Conservation (phyloP, 2,888 invertebrate species). For the Melangyna quadrimaculata region DNA sequence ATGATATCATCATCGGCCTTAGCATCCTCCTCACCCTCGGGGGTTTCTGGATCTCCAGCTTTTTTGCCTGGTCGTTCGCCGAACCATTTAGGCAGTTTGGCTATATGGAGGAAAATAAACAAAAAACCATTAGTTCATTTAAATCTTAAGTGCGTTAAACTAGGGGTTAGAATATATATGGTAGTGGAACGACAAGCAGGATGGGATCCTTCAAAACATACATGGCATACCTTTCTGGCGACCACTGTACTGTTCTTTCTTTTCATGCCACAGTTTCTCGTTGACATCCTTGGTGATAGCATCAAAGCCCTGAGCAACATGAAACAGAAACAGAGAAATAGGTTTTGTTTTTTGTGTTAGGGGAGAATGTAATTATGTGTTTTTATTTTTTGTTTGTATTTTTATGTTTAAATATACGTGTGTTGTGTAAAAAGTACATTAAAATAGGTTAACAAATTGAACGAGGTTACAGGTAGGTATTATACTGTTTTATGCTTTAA, state of each 20-base stretch:
- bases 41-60: conserved; percentile 92
- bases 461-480: conserved; percentile 59
- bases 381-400: not conserved
- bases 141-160: not conserved
- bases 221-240: conserved; percentile 92
- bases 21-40: conserved; percentile 94
- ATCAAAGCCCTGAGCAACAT: conserved; percentile 88
- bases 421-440: not conserved
- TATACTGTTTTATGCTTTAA: conserved; percentile 36
- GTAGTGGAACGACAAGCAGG: conserved; percentile 21
- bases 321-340: conserved; percentile 67
- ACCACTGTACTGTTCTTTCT: conserved; percentile 92
- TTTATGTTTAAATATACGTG: not conserved
- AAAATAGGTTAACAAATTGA: conserved; percentile 43
- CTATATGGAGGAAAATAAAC: conserved; percentile 82
- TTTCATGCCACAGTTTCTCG: conserved; percentile 94
- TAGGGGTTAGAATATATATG: not conserved
- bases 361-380: conserved; percentile 7
- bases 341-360: conserved; percentile 46
- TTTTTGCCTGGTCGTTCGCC: conserved; percentile 97
- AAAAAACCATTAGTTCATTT: not conserved
- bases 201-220: conserved; percentile 35
- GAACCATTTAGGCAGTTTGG: conserved; percentile 97
- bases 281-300: conserved; percentile 90
- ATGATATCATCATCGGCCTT: conserved; percentile 89